These are phyloP conservation scores for Ibidorhyncha struthersii DNA, from an alignment of 2,113 vertebrate species.

Conservation along the genomic window DNA sequence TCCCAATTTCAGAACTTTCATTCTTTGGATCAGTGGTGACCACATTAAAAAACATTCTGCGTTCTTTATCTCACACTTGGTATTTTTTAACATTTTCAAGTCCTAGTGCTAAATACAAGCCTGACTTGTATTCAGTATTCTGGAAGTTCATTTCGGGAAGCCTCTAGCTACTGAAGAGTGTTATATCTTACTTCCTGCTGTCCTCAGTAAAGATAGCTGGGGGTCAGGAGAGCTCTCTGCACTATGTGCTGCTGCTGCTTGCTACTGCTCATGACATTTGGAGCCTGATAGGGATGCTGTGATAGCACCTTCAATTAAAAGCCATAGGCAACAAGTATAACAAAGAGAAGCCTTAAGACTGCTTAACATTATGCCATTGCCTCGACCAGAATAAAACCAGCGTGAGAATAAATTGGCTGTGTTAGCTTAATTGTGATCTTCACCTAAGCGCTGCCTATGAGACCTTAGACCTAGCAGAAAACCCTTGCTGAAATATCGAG, in stretches of 20 bases:
- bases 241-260: not conserved
- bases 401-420: conserved; percentile 14
- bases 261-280: not conserved
- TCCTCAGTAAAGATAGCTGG: not conserved
- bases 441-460: not conserved
- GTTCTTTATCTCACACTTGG: not conserved
- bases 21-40: conserved; percentile 33
- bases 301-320: conserved; percentile 22
- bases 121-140: not conserved
- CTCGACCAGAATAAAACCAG: not conserved
- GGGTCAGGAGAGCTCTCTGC: not conserved
- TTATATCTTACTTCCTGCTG: not conserved
- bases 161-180: not conserved
- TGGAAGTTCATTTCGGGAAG: conserved; percentile 15
- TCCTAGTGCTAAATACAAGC: not conserved
- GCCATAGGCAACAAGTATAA: conserved; percentile 5
- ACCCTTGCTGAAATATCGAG: not conserved
- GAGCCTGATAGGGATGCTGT: not conserved
- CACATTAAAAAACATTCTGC: not conserved
- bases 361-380: not conserved
- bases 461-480: not conserved
- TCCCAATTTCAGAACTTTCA: conserved; percentile 22
- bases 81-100: not conserved
- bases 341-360: conserved; percentile 17
- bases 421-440: conserved; percentile 22